These are phyloP conservation scores for Pimephales promelas DNA, from an alignment of 2,113 vertebrate species.

Conservation along the genomic window DNA sequence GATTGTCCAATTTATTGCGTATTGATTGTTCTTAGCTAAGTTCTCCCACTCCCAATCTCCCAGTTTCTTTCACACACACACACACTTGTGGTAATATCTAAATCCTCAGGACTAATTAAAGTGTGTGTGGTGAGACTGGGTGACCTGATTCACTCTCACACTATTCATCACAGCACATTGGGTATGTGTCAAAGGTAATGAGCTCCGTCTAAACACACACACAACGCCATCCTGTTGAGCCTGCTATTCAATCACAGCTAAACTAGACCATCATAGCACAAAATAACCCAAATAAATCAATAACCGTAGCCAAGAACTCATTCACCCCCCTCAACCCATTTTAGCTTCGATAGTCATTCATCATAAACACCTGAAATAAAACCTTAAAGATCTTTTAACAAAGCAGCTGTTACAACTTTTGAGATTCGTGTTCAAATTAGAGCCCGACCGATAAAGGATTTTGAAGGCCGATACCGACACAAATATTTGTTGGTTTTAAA, in stretches of 20 bases:
- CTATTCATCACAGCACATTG: constrained; percentile 28
- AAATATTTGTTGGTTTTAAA: too few species aligned
- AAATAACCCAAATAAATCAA: constrained; percentile 30
- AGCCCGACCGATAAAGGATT: too few species aligned
- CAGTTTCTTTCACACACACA: background rate
- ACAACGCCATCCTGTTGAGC: background rate
- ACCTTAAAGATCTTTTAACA: background rate
- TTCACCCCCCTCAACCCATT: background rate
- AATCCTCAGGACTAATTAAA: constrained; percentile 40
- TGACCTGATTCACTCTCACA: constrained; percentile 38
- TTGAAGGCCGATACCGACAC: too few species aligned
- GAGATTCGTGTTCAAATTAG: background rate
- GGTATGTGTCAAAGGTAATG: constrained; percentile 38
- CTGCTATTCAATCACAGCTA: constrained; percentile 55
- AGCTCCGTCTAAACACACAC: constrained; percentile 31
- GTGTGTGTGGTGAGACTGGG: constrained; percentile 30
- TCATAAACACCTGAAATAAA: background rate
- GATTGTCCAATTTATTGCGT: background rate
- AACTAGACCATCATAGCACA: constrained; percentile 10
- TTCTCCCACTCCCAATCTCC: background rate
- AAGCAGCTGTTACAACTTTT: background rate
- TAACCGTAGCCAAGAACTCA: background rate
- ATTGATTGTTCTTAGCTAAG: background rate
- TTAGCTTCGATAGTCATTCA: background rate
- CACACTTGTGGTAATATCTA: background rate